Base-by-base conservation (phyloP, 2,888 invertebrate genomes). In the Adelognathus sp. region DNA sequence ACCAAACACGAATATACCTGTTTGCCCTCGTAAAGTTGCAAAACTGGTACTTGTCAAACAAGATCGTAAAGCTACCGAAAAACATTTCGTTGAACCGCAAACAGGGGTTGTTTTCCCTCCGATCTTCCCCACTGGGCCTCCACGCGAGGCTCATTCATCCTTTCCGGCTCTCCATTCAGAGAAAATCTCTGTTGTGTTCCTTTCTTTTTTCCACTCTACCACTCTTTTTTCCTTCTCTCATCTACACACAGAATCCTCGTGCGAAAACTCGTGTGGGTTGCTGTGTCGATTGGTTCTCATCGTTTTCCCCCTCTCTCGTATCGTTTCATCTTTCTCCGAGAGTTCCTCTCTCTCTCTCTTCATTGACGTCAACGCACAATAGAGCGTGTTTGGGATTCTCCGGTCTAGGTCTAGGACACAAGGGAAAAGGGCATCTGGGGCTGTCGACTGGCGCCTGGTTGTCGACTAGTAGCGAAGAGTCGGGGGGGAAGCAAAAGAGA, bases 371-470 rank as follows among this genome's bases (percentile, higher is more conserved):
- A 21, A 21, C 36, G 36, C n/a, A n/a, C 16, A 33, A 36, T 58
- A 16, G 18, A 52, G 16, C 36, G 58, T 11, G 21, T 46, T 46
- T 21, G 46, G 46, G 36, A 6, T 21, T 18, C 46, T 1, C 21
- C 31, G 27, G 36, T 39, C 50, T 36, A 60, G 60, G 70, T 70
- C 60, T 70, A 70, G 64, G 73, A 64, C n/a, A n/a, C 64, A 64
- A 54, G 63, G 39, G 29, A 60, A 44, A 54, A 67, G 69, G 56
- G 44, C 44, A 52, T 27, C 16, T n/a, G 39, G 29, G 61, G 27
- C 61, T 61, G 21, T 21, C 11, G 14, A 9, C n/a, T 61, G 61
- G 61, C 61, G 61, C 61, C 61, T 41, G 14, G 1, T 14, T 31
- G 63, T 16, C 46, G 24, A 29, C 29, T 63, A 44, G 29, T 41